Evolutionary conservation across 2,797 vertebrate species (phyloP).

Genomic region (Pangasius larnaudii): DNA sequence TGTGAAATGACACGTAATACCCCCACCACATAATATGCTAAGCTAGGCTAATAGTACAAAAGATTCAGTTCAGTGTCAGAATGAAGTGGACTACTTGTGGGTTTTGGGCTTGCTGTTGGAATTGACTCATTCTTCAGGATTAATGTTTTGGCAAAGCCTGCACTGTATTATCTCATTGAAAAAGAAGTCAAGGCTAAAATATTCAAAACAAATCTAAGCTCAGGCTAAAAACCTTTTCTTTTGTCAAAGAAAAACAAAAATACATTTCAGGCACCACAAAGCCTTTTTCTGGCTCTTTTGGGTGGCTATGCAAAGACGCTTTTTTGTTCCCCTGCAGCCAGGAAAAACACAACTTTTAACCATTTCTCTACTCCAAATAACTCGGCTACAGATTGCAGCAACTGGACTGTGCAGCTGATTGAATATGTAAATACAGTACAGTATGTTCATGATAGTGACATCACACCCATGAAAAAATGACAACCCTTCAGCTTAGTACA

Average conservation of each 20-base stretch:
- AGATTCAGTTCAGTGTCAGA: neutral
- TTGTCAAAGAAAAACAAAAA: neutral
- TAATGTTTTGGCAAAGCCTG: conserved; percentile 11
- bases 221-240: neutral
- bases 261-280: neutral
- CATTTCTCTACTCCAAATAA: neutral
- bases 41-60: neutral
- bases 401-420: neutral
- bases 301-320: neutral
- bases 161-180: neutral
- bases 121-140: neutral
- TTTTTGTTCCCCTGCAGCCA: neutral
- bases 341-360: neutral
- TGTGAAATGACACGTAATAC: neutral
- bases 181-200: conserved; percentile 6
- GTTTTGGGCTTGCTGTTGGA: neutral
- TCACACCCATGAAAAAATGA: neutral
- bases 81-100: neutral
- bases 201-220: neutral
- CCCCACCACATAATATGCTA: neutral
- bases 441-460: neutral
- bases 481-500: neutral
- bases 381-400: neutral
- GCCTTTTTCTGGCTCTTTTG: neutral
- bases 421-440: neutral